Base-by-base conservation (phyloP, 2,797 vertebrate genomes). In the Gastrophryne carolinensis region DNA sequence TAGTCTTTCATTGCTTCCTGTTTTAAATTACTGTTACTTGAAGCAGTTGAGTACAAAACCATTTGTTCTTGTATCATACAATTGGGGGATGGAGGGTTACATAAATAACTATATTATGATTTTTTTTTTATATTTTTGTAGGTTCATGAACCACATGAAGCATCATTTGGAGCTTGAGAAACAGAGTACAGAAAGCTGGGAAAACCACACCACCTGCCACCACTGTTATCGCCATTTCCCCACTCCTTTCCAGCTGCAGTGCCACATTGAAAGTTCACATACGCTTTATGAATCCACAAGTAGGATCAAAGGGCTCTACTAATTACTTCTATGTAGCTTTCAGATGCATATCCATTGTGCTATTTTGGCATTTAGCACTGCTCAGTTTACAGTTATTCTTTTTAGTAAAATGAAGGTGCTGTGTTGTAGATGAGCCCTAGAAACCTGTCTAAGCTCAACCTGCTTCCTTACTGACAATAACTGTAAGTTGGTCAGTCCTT, bases 61-160 rank as follows among this genome's bases (percentile, higher is more conserved):
- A n/a, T n/a, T n/a, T n/a, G n/a, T n/a, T n/a, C n/a, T n/a, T n/a
- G n/a, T n/a, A n/a, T n/a, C n/a, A n/a, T n/a, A n/a, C n/a, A n/a
- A n/a, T n/a, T n/a, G n/a, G n/a, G n/a, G n/a, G n/a, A n/a, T n/a
- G n/a, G n/a, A n/a, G n/a, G n/a, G n/a, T n/a, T n/a, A n/a, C n/a
- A n/a, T n/a, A n/a, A n/a, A n/a, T n/a, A n/a, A n/a, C 66, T 79
- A 49, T 61, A 73, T 66, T 57, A 84, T 32, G 53, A 79, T 70
- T 66, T 87, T 61, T 80, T 81, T n/a, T 19, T 7, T 82, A n/a
- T 29, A 1, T 82, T 26, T 26, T 70, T 79, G 78, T 88, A 99
- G 98, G 90, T 99, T 98, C 83, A 99, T 99, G 98, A 99, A 99
- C 90, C 97, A 99, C 83, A 98, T 99, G 97, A 98, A 99, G 69